Percentiles rank a stretch among this genome's conserved stretches.
Conservation (phyloP, 2,888 invertebrate species). For the Lasioglossum calceatum region DNA sequence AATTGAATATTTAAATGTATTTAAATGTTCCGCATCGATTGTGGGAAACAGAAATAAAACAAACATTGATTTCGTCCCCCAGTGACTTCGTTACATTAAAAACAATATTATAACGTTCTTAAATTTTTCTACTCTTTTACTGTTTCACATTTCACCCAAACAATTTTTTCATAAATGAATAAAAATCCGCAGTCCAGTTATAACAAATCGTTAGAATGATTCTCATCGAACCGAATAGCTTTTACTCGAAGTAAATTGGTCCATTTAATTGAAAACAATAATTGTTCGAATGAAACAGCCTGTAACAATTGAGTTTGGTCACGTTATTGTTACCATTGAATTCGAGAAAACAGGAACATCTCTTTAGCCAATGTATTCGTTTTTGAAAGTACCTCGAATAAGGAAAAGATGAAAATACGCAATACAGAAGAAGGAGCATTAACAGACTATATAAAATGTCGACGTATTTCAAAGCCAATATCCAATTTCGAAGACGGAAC, state of each 20-base stretch:
- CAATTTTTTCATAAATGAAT: no score
- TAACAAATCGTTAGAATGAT: neutral
- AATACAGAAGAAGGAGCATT: neutral
- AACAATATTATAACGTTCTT: no score
- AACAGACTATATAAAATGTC: neutral
- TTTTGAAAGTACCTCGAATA: neutral
- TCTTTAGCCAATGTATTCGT: neutral
- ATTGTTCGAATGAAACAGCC: neutral
- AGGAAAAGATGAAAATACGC: neutral
- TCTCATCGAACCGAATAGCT: neutral
- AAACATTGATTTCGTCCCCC: no score
- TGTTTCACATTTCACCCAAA: no score
- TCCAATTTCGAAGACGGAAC: conserved; percentile 3
- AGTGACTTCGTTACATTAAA: no score
- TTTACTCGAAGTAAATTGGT: neutral
- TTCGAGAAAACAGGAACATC: neutral
- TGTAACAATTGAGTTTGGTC: neutral
- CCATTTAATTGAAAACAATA: neutral
- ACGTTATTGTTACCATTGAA: neutral
- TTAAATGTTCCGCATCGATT: no score
- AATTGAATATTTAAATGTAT: no score
- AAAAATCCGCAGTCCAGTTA: no score
- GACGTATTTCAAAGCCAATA: neutral
- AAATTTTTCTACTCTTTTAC: no score
- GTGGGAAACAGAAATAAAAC: no score